Conservation (phyloP, 2,888 invertebrate genomes). For the Limenitis camilla region DNA sequence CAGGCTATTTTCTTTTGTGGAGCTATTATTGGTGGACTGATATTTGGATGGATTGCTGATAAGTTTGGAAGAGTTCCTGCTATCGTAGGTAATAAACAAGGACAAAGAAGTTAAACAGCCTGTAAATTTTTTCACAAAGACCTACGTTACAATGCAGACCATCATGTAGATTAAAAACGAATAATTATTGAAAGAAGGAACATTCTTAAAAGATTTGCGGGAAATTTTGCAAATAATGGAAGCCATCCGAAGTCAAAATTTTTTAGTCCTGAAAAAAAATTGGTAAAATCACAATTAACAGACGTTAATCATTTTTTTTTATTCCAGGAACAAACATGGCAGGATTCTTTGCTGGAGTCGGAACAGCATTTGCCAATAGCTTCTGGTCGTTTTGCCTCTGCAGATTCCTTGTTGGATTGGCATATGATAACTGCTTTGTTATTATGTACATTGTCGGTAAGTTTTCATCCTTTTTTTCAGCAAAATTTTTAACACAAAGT, state of each 20-base stretch:
- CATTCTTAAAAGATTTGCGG: no score
- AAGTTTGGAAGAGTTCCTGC: constrained; percentile 89
- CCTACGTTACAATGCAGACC: no score
- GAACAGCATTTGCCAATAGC: constrained; percentile 81
- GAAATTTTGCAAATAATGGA: no score
- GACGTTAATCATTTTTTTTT: neutral
- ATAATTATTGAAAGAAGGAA: no score
- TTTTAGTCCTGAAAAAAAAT: no score
- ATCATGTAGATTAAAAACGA: no score
- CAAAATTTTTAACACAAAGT: neutral
- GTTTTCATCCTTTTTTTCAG: constrained; percentile 30
- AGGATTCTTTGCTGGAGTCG: constrained; percentile 80
- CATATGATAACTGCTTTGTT: constrained; percentile 91
- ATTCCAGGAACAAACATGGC: constrained; percentile 78
- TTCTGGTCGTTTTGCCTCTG: constrained; percentile 88
- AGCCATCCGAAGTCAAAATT: no score
- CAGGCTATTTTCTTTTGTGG: constrained; percentile 91
- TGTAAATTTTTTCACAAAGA: neutral
- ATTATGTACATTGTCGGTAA: constrained; percentile 94
- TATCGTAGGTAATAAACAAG: constrained; percentile 68
- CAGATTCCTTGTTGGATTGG: constrained; percentile 89
- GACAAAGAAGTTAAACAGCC: no score
- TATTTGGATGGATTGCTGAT: constrained; percentile 92
- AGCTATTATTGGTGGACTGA: constrained; percentile 86
- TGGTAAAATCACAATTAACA: neutral